Evolutionary conservation across 2,797 vertebrate genomes (phyloP).

Genomic region (Pseudomugil tenellus): DNA sequence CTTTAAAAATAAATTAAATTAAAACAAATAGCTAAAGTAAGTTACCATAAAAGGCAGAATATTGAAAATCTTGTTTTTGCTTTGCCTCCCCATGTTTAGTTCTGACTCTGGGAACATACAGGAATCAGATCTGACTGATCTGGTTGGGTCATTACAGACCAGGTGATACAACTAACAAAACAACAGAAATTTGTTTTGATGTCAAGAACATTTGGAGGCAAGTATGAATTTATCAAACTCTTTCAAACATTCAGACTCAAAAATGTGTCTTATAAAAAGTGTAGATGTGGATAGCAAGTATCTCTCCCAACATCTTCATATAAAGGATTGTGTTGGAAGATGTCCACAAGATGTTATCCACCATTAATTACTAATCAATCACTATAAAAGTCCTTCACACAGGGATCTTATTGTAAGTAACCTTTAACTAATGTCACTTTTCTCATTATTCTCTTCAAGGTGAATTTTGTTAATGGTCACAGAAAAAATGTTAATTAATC

Average conservation of each 20-base stretch:
- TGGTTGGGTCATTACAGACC: too few species aligned
- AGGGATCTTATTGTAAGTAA: slow-evolving; percentile 39
- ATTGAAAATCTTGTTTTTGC: too few species aligned
- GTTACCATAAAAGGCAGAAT: too few species aligned
- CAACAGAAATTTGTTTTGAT: neutral
- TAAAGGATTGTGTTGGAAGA: slow-evolving; percentile 13
- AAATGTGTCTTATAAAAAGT: neutral
- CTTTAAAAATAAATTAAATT: too few species aligned
- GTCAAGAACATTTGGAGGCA: neutral
- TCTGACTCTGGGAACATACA: too few species aligned
- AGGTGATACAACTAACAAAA: neutral
- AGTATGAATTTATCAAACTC: neutral
- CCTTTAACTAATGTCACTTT: slow-evolving; percentile 43
- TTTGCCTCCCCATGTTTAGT: too few species aligned
- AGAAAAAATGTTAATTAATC: slow-evolving; percentile 55
- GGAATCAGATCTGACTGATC: too few species aligned
- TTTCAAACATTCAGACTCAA: neutral
- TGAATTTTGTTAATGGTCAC: slow-evolving; percentile 41
- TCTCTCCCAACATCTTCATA: neutral
- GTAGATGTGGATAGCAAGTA: neutral
- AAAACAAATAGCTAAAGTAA: too few species aligned
- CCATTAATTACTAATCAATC: slow-evolving; percentile 53
- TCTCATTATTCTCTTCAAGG: slow-evolving; percentile 56
- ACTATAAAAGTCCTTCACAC: slow-evolving; percentile 32
- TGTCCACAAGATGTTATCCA: slow-evolving; percentile 15